These are phyloP conservation scores for Todiramphus saurophagus DNA, from an alignment of 2,113 vertebrate species.

Conservation along the genomic window DNA sequence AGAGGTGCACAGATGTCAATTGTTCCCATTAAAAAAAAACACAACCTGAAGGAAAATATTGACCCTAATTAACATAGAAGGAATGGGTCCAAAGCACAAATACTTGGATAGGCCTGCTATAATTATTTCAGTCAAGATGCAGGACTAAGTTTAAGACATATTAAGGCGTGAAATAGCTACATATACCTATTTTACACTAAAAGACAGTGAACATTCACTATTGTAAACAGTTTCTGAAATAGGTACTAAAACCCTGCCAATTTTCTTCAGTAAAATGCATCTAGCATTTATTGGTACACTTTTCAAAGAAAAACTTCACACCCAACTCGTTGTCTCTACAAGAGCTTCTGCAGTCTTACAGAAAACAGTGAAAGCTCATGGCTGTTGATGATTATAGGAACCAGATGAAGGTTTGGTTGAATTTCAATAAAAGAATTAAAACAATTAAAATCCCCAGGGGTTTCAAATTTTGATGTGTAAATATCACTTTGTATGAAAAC, in stretches of 20 bases:
- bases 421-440: slow-evolving; percentile 54
- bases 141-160: background rate
- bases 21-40: background rate
- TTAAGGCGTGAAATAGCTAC: background rate
- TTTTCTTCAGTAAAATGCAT: background rate
- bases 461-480: slow-evolving; percentile 54
- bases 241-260: background rate
- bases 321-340: background rate
- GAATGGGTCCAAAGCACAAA: background rate
- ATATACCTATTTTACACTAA: background rate
- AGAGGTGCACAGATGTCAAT: background rate
- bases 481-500: slow-evolving; percentile 30
- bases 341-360: background rate
- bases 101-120: background rate
- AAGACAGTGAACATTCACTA: background rate
- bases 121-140: background rate
- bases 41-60: background rate
- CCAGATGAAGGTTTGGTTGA: slow-evolving; percentile 34
- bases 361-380: background rate
- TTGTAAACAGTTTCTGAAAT: background rate
- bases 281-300: background rate
- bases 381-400: slow-evolving; percentile 7
- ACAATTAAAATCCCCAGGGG: slow-evolving; percentile 54
- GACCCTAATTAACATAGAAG: background rate
- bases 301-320: background rate